Evolutionary conservation across 2,888 invertebrate genomes (phyloP), one percentile per base, ranked within the genome.

Genomic region (Netelia inedita): DNA sequence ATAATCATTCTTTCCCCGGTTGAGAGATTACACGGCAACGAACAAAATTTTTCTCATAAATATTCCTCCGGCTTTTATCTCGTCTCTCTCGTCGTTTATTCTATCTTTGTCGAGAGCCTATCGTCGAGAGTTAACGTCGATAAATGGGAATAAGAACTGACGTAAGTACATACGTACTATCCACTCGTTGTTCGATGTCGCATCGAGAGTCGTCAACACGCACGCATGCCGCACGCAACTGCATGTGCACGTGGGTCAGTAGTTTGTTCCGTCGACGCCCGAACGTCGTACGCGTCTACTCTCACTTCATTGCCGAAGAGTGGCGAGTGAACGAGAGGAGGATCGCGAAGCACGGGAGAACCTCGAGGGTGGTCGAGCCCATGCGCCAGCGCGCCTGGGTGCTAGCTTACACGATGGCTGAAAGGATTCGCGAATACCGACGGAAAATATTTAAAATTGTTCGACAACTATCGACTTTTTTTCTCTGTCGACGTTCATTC

Each of bases 361-460:
- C 11, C 14, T 46, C 46, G 10, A 46, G 14, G 46, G 3, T 14
- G 46, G 10, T 6, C 46, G 10, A 46, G 46, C 46, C 46, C 46
- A 46, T 11, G 46, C 10, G 46, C 14, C 5, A 28, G 28, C 28
- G 28, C 28, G 3, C 5, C 28, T 28, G 5, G 28, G 3, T 28
- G 28, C 28, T 5, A 5, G 3, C 28, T 2, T 72, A 68, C 63
- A 50, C 61, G 43, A 50, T 23, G 28, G 43, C 55, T 74, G 61
- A 10, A 74, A 71, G 46, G 46, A 75, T 75, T 61, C 19, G 74
- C 69, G 74, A 57, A 66, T 59, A 65, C 75, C 85, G 80, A 87
- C 89, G 86, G 91, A 90, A 90, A 92, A 91, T 90, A 91, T 91
- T 88, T 87, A 86, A 83, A 90, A 91, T 91, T 90, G 90, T 91